A percentile compares a stretch with the other conserved stretches of the same genome.
These are phyloP conservation scores for Archips crataeganus DNA, from an alignment of 2,888 invertebrate genomes.

Conservation along the genomic window DNA sequence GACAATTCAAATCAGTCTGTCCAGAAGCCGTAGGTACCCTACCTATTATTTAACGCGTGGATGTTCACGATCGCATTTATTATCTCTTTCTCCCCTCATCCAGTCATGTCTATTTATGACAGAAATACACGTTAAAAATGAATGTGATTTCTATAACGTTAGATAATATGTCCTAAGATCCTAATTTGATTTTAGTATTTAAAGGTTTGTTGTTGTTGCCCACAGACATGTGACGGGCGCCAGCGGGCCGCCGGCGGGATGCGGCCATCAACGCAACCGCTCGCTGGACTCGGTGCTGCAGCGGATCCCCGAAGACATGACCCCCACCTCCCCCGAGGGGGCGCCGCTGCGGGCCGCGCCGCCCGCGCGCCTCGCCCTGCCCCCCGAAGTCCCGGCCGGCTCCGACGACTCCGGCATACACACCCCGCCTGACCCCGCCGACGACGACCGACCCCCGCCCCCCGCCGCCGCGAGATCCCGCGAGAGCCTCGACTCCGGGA, in stretches of 20 bases:
- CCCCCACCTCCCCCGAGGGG: constrained; percentile 76
- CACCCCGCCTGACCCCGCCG: constrained; percentile 74
- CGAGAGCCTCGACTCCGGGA: constrained; percentile 91
- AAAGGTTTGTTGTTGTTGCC: constrained; percentile 60
- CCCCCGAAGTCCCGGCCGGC: constrained; percentile 84
- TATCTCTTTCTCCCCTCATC: too few species aligned
- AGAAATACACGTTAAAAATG: too few species aligned
- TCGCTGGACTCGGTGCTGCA: constrained; percentile 96
- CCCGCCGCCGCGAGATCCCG: constrained; percentile 87
- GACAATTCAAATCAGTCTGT: neutral
- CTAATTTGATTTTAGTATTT: neutral
- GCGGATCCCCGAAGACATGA: constrained; percentile 94
- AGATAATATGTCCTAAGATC: neutral
- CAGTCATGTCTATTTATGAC: too few species aligned
- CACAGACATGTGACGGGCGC: constrained; percentile 80
- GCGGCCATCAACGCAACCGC: constrained; percentile 94
- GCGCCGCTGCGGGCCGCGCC: neutral
- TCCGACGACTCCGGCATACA: constrained; percentile 93
- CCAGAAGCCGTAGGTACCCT: too few species aligned
- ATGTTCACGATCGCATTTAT: too few species aligned
- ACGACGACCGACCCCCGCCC: constrained; percentile 82
- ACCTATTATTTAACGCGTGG: too few species aligned
- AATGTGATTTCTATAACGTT: too few species aligned
- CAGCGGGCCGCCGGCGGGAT: constrained; percentile 80
- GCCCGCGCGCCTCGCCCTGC: constrained; percentile 81